Percentiles rank a stretch among this genome's conserved stretches.
These are phyloP conservation scores for Drosophila macrospina DNA, from an alignment of 2,888 invertebrate species.

Conservation along the genomic window DNA sequence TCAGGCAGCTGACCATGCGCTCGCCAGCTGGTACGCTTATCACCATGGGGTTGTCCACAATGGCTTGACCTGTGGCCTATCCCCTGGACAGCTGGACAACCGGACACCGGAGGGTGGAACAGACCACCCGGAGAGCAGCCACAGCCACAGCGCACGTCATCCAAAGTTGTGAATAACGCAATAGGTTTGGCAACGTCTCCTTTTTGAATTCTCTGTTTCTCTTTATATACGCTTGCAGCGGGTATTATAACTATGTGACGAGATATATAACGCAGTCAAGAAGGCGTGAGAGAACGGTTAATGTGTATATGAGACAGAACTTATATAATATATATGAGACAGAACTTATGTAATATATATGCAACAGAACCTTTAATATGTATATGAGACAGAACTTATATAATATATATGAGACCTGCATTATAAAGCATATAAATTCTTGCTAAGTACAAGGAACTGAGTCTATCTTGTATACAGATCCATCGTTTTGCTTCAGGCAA, in stretches of 20 bases:
- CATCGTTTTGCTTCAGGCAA: too few species aligned
- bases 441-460: too few species aligned
- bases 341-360: too few species aligned
- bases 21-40: constrained; percentile 45
- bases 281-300: too few species aligned
- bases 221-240: not conserved
- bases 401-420: too few species aligned
- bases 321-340: too few species aligned
- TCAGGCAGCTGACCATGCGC: constrained; percentile 39
- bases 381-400: too few species aligned
- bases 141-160: constrained; percentile 30
- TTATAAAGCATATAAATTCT: too few species aligned
- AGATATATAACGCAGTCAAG: not conserved
- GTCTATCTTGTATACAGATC: too few species aligned
- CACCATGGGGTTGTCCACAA: constrained; percentile 27
- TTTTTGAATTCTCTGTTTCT: not conserved
- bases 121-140: constrained; percentile 25
- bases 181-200: constrained; percentile 10
- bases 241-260: not conserved
- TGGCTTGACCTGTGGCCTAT: constrained; percentile 39
- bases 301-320: too few species aligned
- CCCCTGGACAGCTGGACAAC: not conserved
- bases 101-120: not conserved
- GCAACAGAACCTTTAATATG: too few species aligned
- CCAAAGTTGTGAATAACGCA: constrained; percentile 48